phyloP scores from a whole-genome alignment of 2,113 vertebrate species.

The Perca schrenkii region DNA sequence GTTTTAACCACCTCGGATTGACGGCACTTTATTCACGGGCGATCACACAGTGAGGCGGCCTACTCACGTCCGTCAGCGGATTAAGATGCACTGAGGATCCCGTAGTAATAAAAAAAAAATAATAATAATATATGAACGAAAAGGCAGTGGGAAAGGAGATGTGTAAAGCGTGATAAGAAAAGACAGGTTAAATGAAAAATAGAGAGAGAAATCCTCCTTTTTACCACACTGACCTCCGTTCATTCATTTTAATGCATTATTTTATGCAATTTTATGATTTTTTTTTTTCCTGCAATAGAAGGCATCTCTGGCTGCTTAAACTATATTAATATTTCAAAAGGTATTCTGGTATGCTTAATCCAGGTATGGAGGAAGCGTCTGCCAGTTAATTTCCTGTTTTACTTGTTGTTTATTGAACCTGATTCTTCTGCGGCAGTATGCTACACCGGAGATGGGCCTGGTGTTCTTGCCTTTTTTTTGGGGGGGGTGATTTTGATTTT shows the following conservation, averaged over 20 bases:
- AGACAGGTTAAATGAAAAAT: constrained; percentile 19
- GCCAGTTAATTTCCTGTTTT: neutral
- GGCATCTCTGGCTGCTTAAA: neutral
- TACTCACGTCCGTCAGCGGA: neutral
- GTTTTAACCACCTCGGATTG: neutral
- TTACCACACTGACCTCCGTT: constrained; percentile 13
- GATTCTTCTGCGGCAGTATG: neutral
- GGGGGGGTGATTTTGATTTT: neutral
- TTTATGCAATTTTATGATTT: neutral
- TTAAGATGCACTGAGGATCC: constrained; percentile 28
- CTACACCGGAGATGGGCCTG: neutral
- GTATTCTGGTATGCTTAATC: neutral
- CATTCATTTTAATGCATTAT: constrained; percentile 5
- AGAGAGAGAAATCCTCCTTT: neutral
- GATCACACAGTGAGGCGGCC: neutral
- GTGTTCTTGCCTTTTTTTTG: neutral
- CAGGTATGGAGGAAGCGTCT: neutral
- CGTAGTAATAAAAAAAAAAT: constrained; percentile 12
- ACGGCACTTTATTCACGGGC: neutral
- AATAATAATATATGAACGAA: neutral
- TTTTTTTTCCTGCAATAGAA: neutral
- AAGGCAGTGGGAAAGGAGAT: constrained; percentile 17
- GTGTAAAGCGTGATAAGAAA: constrained; percentile 25
- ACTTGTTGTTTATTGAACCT: neutral
- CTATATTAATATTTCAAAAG: neutral